phyloP scores from a whole-genome alignment of 2,888 invertebrate species.

The Colostygia pectinataria region DNA sequence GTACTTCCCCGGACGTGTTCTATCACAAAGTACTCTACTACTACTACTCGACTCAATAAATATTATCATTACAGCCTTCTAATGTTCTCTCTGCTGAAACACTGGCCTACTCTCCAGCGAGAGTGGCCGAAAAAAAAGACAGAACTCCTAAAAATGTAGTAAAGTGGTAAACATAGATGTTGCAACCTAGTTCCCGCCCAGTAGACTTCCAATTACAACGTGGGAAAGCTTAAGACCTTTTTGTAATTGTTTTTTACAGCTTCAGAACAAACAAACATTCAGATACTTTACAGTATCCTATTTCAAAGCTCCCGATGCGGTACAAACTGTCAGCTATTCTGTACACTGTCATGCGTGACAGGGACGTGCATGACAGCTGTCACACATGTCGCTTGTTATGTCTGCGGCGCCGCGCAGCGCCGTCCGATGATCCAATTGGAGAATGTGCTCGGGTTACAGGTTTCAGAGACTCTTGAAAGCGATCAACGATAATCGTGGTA shows the following conservation, averaged over 20 bases:
- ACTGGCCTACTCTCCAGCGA: no score
- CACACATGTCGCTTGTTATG: constrained; percentile 50
- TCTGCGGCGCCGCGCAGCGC: constrained; percentile 26
- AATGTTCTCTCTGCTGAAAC: no score
- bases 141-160: no score
- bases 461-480: no score
- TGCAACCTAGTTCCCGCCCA: background rate
- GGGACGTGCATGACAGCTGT: constrained; percentile 30
- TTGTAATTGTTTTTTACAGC: constrained; percentile 5
- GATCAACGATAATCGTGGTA: no score
- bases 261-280: constrained; percentile 25
- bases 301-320: constrained; percentile 49
- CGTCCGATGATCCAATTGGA: constrained; percentile 4
- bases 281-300: constrained; percentile 32
- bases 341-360: constrained; percentile 30
- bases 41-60: no score
- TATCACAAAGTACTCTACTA: no score
- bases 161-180: background rate
- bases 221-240: background rate
- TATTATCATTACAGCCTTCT: no score
- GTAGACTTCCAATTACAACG: background rate
- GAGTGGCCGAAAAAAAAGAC: no score
- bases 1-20: no score
- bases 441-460: constrained; percentile 16
- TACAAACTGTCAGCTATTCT: constrained; percentile 2